Conservation (phyloP, 2,113 vertebrate species). For the Ameiurus melas region DNA sequence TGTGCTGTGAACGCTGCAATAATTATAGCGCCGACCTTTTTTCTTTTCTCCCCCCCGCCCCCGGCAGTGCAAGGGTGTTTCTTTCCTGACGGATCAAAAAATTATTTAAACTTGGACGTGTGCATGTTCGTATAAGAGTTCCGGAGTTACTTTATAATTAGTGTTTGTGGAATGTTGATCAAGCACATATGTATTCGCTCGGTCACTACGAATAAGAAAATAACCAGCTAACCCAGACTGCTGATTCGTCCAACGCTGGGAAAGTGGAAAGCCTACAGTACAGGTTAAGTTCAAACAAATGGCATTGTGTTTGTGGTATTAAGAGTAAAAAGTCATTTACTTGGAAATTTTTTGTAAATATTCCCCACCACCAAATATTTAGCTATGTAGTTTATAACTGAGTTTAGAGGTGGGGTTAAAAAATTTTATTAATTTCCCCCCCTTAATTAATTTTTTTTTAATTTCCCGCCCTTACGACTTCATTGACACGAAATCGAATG, state of each 20-base stretch:
- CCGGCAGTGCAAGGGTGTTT: not conserved
- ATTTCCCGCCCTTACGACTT: not conserved
- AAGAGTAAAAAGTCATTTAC: not conserved
- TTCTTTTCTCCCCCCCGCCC: not conserved
- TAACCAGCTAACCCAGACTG: not conserved
- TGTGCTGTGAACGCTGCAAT: not conserved
- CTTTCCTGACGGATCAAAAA: not conserved
- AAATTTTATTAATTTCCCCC: too few species aligned
- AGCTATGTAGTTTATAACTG: not conserved
- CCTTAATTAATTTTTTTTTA: too few species aligned
- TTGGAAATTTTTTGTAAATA: not conserved
- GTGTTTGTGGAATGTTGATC: not conserved
- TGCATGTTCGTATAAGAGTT: not conserved
- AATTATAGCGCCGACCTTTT: conserved; percentile 34
- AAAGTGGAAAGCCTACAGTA: not conserved
- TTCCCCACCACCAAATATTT: not conserved
- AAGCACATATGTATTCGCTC: not conserved
- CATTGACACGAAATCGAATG: not conserved
- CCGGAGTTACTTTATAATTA: not conserved
- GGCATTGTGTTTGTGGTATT: not conserved
- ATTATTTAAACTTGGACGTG: not conserved
- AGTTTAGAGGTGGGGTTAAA: not conserved
- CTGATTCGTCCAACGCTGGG: not conserved
- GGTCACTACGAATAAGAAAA: not conserved
- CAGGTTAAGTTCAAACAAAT: not conserved